Base-by-base conservation (phyloP, 1,140 invertebrate species). In the Arion vulgaris region DNA sequence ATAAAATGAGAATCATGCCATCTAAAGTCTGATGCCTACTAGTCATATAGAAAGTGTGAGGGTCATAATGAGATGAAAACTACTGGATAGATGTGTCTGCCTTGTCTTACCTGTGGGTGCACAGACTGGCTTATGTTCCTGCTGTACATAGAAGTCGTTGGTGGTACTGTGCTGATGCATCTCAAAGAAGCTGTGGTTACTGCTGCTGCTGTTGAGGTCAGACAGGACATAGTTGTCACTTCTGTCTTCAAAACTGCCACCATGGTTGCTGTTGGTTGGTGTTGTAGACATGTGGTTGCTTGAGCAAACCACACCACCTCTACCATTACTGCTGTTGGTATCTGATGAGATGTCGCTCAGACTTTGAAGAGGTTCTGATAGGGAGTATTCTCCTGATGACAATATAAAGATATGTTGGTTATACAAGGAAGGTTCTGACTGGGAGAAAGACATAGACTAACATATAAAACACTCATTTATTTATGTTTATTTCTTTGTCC, bases 201-300 rank as follows among this genome's bases (percentile, higher is more conserved):
- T 80, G 66, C 32, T 80, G 66, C n/a, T 71, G 66, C 26, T 41
- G 68, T 17, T 80, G 11, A 71, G 41, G 39, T 71, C 51, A 38
- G 41, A 53, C 19, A 71, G 62, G 36, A 34, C 23, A 66, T 71
- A 51, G 66, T 0, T 15, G 38, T 51, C 45, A 49, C 23, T 51
- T 39, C 26, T 69, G 66, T 49, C 41, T 4, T 41, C 36, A 38
- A 41, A 39, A 32, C 62, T 80, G 26, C 32, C 32, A 28, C 4
- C n/a, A 32, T n/a, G 51, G 32, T 68, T 79, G 76, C n/a, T 36
- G 51, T 38, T 79, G 23, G 72, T 28, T 19, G 74, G 41, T 53
- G 26, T 53, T 36, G 7, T 49, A n/a, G 2, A 45, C 17, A 1
- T 49, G 72, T 23, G 17, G 74, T 76, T 76, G 45, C 13, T 53